Evolutionary conservation across 2,113 vertebrate genomes (phyloP).

Genomic region (Natator depressus): DNA sequence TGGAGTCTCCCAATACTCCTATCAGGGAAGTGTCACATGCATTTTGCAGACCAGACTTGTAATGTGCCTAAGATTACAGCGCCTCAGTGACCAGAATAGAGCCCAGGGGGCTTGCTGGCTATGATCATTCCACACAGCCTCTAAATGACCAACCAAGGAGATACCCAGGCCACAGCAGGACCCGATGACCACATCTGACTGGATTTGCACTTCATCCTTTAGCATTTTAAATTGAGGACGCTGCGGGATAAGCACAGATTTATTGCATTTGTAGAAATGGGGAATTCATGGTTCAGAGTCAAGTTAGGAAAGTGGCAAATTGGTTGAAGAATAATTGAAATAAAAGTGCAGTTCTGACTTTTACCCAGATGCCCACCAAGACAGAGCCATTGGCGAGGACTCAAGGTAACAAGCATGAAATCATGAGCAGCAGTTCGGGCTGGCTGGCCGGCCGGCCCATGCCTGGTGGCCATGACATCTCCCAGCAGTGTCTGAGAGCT

Average conservation of each 20-base stretch:
- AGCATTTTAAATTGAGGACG: neutral
- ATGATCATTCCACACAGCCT: neutral
- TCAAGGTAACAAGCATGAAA: neutral
- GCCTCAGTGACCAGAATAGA: neutral
- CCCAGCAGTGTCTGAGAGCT: neutral
- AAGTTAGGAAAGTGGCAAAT: neutral
- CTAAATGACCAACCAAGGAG: neutral
- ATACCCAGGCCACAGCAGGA: neutral
- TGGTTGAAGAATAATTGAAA: neutral
- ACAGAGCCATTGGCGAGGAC: neutral
- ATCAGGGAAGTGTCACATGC: neutral
- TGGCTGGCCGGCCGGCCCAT: neutral
- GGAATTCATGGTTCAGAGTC: neutral
- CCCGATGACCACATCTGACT: neutral
- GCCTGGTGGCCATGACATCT: neutral
- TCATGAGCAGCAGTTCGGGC: accelerated
- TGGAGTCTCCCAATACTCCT: neutral
- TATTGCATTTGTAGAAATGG: neutral
- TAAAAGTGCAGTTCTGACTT: neutral
- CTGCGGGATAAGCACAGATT: neutral
- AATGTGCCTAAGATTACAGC: neutral
- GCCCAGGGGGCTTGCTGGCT: neutral
- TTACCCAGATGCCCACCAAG: neutral
- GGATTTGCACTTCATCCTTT: neutral
- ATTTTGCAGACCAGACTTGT: neutral